A percentile compares a stretch with the other conserved stretches of the same genome.
Conservation (phyloP, 2,113 vertebrate genomes). For the Agapornis roseicollis region DNA sequence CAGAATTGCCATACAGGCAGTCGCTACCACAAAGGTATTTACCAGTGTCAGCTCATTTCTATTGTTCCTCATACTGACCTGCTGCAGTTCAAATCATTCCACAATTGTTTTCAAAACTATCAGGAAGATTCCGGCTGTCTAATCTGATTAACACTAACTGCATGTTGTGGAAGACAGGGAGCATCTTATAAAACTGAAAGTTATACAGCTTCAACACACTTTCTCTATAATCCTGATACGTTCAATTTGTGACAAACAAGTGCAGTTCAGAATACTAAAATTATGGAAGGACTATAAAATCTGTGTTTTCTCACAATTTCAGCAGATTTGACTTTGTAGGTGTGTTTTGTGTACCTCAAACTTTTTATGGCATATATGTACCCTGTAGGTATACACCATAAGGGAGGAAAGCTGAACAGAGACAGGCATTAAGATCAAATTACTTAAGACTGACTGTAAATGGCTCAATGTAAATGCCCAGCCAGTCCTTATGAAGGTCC, state of each 20-base stretch:
- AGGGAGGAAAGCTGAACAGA: not conserved
- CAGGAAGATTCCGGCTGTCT: conserved; percentile 47
- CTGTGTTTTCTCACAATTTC: not conserved
- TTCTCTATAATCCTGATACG: not conserved
- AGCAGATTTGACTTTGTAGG: not conserved
- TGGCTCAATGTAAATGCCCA: not conserved
- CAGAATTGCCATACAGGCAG: not conserved
- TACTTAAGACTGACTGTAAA: not conserved
- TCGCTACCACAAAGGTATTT: conserved; percentile 38
- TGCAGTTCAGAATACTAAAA: not conserved
- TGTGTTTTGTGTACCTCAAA: not conserved
- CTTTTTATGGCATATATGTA: not conserved
- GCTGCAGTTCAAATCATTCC: conserved; percentile 22
- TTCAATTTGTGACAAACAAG: not conserved
- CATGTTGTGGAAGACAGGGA: not conserved
- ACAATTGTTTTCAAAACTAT: conserved; percentile 40
- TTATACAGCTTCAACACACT: not conserved
- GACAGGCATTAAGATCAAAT: not conserved
- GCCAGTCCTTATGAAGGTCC: not conserved
- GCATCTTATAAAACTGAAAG: not conserved
- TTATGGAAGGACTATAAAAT: not conserved
- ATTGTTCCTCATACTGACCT: conserved; percentile 29
- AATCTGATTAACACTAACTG: conserved; percentile 23
- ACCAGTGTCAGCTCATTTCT: conserved; percentile 15
- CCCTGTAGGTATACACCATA: not conserved